Conservation (phyloP, 2,797 vertebrate species). For the Pangasius krempfi region DNA sequence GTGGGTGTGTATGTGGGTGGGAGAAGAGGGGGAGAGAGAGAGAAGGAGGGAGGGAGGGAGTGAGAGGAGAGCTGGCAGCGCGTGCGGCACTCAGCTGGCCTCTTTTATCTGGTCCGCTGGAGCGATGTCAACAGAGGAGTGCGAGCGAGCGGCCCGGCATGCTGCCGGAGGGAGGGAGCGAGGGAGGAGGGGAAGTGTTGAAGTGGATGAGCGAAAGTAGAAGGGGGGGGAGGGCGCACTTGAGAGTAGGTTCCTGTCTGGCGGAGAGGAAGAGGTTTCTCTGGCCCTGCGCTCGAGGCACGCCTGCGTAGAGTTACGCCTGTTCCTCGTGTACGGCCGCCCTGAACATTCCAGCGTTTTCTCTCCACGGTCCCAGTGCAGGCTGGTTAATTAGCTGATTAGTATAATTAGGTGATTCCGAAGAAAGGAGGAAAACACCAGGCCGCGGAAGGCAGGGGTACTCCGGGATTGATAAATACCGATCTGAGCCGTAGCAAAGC, state of each 20-base stretch:
- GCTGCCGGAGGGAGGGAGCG: conserved; percentile 65
- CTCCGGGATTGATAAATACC: background rate
- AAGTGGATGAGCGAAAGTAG: conserved; percentile 69
- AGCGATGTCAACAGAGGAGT: conserved; percentile 69
- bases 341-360: background rate
- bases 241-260: conserved; percentile 28
- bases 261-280: conserved; percentile 71
- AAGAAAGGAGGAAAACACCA: background rate
- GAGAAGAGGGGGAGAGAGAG: background rate
- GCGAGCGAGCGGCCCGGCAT: conserved; percentile 31
- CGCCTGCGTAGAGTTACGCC: background rate
- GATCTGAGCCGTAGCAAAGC: background rate
- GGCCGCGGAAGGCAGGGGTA: background rate
- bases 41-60: background rate
- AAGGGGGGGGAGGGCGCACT: conserved; percentile 46
- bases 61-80: background rate
- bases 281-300: background rate
- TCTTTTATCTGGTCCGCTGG: conserved; percentile 74
- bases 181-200: conserved; percentile 81
- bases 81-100: conserved; percentile 68
- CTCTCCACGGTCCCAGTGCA: background rate
- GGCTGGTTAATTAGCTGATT: background rate
- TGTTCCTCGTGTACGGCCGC: background rate
- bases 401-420: background rate
- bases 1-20: conserved; percentile 32